Evolutionary conservation across 1,140 invertebrate genomes (phyloP).

Genomic region (Adoxophyes honmai): DNA sequence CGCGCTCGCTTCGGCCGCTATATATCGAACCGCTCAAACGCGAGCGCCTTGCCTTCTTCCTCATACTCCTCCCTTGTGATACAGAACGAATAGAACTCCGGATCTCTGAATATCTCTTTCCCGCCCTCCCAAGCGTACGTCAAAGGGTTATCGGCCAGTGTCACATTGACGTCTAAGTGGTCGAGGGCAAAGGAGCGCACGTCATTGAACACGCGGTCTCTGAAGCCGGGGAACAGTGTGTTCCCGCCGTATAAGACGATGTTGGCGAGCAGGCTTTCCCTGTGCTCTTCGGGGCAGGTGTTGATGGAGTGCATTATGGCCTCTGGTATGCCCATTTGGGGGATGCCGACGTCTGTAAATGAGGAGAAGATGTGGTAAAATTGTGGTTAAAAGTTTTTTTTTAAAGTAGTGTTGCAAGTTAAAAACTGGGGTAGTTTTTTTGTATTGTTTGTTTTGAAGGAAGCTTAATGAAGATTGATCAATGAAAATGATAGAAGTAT

Average conservation of each 20-base stretch:
- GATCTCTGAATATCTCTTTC: slow-evolving; percentile 83
- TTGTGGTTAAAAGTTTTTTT: too few relatives aligned
- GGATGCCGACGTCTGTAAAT: slow-evolving; percentile 90
- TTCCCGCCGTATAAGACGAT: slow-evolving; percentile 96
- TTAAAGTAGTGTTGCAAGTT: too few relatives aligned
- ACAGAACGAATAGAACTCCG: slow-evolving; percentile 84
- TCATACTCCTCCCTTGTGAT: slow-evolving; percentile 93
- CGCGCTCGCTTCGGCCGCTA: slow-evolving; percentile 70
- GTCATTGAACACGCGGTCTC: slow-evolving; percentile 88
- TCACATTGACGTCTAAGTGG: slow-evolving; percentile 81
- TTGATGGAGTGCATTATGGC: slow-evolving; percentile 88
- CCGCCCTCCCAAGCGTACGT: slow-evolving; percentile 94
- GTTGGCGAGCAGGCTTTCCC: slow-evolving; percentile 90
- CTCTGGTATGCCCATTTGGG: slow-evolving; percentile 96
- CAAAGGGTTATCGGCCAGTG: slow-evolving; percentile 85
- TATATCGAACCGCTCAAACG: slow-evolving; percentile 84
- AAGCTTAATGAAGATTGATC: too few relatives aligned
- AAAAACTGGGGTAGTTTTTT: too few relatives aligned
- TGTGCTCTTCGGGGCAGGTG: slow-evolving; percentile 86
- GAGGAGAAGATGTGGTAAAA: too few relatives aligned
- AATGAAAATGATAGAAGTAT: too few relatives aligned
- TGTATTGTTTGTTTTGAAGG: too few relatives aligned
- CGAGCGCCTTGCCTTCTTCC: slow-evolving; percentile 86
- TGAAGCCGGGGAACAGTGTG: slow-evolving; percentile 89
- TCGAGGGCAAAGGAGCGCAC: slow-evolving; percentile 87